Evolutionary conservation across 2,113 vertebrate species (phyloP).

Genomic region (Oophaga pumilio): DNA sequence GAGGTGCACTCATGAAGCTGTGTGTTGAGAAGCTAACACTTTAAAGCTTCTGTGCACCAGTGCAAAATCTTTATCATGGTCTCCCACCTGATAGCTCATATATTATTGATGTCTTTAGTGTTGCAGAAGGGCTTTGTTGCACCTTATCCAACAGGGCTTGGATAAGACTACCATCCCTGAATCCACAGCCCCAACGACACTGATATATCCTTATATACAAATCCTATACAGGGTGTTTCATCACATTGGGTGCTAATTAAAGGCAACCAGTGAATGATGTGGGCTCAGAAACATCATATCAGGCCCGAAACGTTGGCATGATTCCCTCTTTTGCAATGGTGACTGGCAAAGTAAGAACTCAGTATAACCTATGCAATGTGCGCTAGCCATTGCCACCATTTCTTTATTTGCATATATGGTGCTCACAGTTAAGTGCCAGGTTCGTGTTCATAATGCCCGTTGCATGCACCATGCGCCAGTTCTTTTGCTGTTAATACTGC

Average conservation of each 20-base stretch:
- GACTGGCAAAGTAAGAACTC: neutral
- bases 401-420: neutral
- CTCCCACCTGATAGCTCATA: no score
- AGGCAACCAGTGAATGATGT: neutral
- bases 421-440: neutral
- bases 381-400: neutral
- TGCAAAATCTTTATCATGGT: no score
- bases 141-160: no score
- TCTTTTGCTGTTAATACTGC: neutral
- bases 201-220: neutral
- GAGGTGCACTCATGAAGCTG: no score
- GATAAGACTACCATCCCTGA: neutral
- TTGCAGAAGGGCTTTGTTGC: no score
- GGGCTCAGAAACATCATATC: neutral
- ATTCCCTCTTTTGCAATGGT: no score
- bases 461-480: slow-evolving; percentile 16
- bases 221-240: neutral
- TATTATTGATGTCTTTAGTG: no score
- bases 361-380: neutral
- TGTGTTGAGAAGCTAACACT: no score
- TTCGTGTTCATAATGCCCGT: slow-evolving; percentile 19
- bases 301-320: no score
- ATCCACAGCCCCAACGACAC: no score
- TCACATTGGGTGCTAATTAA: neutral
- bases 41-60: no score